A percentile compares a stretch with the other conserved stretches of the same genome.
phyloP scores from a whole-genome alignment of 2,888 invertebrate genomes.

The Ornithoptera priamus region DNA sequence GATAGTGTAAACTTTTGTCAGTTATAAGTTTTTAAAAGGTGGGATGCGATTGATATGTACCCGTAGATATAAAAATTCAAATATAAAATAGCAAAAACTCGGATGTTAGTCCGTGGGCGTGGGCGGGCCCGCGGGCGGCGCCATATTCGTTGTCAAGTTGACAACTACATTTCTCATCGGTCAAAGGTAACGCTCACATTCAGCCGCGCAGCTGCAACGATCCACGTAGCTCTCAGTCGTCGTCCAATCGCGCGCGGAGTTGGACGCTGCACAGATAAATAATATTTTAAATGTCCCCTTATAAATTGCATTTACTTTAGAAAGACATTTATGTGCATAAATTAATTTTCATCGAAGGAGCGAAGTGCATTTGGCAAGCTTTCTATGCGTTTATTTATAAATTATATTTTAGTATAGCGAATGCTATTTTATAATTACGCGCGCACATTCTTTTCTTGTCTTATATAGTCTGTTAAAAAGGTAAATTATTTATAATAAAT shows the following conservation, averaged over 20 bases:
- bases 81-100: neutral
- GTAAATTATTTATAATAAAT: constrained; percentile 10
- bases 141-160: constrained; percentile 35
- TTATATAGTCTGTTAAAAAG: neutral
- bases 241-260: constrained; percentile 19
- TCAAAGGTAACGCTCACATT: constrained; percentile 39
- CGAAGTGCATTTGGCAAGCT: constrained; percentile 43
- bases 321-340: constrained; percentile 15
- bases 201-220: constrained; percentile 37
- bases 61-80: no score
- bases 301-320: constrained; percentile 6
- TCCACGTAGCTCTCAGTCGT: constrained; percentile 29
- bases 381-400: constrained; percentile 42
- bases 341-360: constrained; percentile 35
- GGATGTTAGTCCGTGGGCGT: constrained; percentile 12
- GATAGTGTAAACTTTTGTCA: no score
- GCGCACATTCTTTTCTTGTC: constrained; percentile 18
- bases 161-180: constrained; percentile 39
- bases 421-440: constrained; percentile 29
- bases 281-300: constrained; percentile 6
- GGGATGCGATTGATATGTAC: no score
- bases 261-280: constrained; percentile 18
- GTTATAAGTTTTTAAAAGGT: no score
- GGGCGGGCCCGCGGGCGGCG: constrained; percentile 6
- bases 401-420: constrained; percentile 28